Conservation (phyloP, 1,140 invertebrate genomes). For the Mercenaria mercenaria region DNA sequence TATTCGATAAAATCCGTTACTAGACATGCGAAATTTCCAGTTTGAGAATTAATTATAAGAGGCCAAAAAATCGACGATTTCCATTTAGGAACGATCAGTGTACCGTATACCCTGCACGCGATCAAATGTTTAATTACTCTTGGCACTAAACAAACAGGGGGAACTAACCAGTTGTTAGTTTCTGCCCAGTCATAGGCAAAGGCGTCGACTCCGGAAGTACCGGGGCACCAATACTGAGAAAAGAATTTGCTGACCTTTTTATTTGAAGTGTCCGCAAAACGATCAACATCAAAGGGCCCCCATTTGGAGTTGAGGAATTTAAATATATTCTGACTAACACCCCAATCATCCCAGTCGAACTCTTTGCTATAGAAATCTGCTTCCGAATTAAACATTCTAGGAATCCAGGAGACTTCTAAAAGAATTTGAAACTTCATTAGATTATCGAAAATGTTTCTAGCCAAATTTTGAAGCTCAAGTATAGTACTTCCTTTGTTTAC, state of each 20-base stretch:
- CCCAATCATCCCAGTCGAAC: no score
- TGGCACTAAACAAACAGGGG: no score
- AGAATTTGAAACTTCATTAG: background rate
- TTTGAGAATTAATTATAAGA: background rate
- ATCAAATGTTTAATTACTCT: background rate
- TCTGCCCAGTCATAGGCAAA: no score
- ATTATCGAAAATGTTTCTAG: background rate
- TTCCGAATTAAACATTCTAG: background rate
- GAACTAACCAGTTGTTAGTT: no score
- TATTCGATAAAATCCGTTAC: background rate
- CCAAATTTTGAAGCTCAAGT: background rate
- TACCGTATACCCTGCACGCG: background rate
- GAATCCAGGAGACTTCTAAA: background rate
- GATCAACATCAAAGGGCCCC: no score
- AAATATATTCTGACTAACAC: no score
- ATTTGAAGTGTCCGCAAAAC: no score
- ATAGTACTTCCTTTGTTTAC: no score
- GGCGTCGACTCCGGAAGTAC: no score
- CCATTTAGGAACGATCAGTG: background rate
- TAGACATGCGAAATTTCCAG: background rate
- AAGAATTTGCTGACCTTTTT: no score
- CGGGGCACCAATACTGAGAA: no score
- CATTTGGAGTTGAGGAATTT: no score
- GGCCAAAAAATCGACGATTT: background rate
- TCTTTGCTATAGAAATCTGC: background rate